Base-by-base conservation (phyloP, 2,113 vertebrate species). In the Pseudorhombus dupliciocellatus region DNA sequence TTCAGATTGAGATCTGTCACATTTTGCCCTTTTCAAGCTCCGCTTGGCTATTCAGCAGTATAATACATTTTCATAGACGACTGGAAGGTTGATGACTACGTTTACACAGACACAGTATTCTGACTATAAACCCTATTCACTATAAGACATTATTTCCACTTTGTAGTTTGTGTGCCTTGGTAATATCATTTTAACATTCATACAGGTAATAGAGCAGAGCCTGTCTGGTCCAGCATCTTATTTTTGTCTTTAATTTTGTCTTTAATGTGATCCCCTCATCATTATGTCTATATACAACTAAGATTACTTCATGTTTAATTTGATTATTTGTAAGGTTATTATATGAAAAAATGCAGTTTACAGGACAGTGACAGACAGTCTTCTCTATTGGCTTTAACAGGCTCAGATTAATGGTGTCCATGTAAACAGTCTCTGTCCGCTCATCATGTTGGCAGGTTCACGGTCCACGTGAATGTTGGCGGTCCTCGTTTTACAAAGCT, bases 1-100 rank as follows among this genome's bases (percentile, higher is more conserved):
- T 83, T 74, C 58, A 70, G 69, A 63, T 77, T 37, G 65, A 69
- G 60, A 63, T 71, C 44, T 25, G 24, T 62, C 40, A 44, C 66
- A 37, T 83, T 83, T 61, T 63, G 52, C 24, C 59, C 74, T 68
- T 83, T 85, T 81, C 55, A 44, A 48, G 4, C n/a, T 28, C 26
- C 10, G 22, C 7, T 16, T 52, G 51, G 26, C n/a, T 25, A 73
- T 37, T 37, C 7, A 7, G 16, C 26, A 22, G 2, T 11, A 22
- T 51, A 44, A 22, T 6, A 34, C 18, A 52, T 57, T 63, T 7
- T 69, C 30, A 46, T 50, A n/a, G 2, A 18, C n/a, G 28, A 61
- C 50, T 37, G 72, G 25, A 54, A 64, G 10, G 25, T 9, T 34
- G 21, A 57, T 26, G 54, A 44, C 16, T 18, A 46, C 42, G 15